Percentiles rank a stretch among this genome's conserved stretches.
Evolutionary conservation across 2,113 vertebrate genomes (phyloP).

Genomic region (Saccopteryx leptura): DNA sequence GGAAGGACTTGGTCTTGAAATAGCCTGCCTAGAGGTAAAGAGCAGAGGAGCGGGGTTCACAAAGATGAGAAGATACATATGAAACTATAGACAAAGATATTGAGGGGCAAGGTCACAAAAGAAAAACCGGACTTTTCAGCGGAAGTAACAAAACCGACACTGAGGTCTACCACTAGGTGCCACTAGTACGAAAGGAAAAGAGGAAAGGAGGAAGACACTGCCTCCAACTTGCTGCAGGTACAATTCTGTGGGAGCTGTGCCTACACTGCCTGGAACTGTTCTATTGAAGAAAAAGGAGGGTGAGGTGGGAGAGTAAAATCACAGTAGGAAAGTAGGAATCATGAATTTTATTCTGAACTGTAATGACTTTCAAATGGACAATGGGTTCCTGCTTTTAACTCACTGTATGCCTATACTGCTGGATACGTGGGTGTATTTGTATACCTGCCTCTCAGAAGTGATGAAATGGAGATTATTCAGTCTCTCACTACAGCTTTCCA

Average conservation of each 20-base stretch:
- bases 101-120: neutral
- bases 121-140: neutral
- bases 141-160: neutral
- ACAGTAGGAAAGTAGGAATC: neutral
- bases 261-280: neutral
- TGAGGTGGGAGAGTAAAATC: neutral
- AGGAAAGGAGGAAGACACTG: neutral
- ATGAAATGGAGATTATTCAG: neutral
- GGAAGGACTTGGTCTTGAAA: neutral
- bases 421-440: neutral
- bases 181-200: slow-evolving; percentile 41
- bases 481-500: neutral
- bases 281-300: neutral
- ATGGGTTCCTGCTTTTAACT: neutral
- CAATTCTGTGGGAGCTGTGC: neutral
- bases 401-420: too few species aligned
- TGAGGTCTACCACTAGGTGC: slow-evolving; percentile 67
- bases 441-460: neutral
- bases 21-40: neutral
- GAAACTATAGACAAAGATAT: neutral
- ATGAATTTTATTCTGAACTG: neutral
- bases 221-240: neutral
- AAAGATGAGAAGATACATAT: neutral
- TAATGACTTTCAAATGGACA: slow-evolving; percentile 5
- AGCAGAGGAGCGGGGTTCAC: neutral